Evolutionary conservation across 2,113 vertebrate species (phyloP).

Genomic region (Gracilinanus agilis): DNA sequence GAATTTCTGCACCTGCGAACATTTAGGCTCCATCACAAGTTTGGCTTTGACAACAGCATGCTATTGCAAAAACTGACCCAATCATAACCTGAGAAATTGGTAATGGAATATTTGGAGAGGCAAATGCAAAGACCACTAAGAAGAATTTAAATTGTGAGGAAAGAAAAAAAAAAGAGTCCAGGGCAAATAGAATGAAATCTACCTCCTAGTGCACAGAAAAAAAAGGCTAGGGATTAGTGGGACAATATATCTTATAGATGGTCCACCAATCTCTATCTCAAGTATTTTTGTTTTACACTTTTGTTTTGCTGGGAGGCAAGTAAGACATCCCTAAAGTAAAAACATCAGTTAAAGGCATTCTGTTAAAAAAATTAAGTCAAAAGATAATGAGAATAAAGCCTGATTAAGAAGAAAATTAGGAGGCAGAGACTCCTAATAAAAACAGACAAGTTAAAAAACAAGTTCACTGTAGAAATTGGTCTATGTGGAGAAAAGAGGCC

Average conservation of each 20-base stretch:
- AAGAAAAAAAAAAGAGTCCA: background rate
- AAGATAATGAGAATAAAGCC: conserved; percentile 27
- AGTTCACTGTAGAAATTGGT: background rate
- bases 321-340: background rate
- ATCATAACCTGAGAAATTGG: background rate
- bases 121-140: background rate
- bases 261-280: background rate
- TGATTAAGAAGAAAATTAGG: conserved; percentile 33
- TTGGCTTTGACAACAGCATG: conserved; percentile 3
- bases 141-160: background rate
- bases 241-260: background rate
- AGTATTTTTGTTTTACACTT: background rate
- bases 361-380: background rate
- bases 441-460: conserved; percentile 6
- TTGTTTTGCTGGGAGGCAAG: background rate
- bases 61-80: conserved; percentile 19
- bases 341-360: background rate
- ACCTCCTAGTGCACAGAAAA: background rate
- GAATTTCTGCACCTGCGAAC: conserved; percentile 36
- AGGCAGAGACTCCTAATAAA: background rate
- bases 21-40: background rate
- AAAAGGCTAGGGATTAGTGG: background rate
- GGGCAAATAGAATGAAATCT: background rate
- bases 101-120: background rate
- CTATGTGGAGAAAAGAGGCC: background rate